Evolutionary conservation across 92 coral and sea anemone species (phyloP).

Genomic region (Virgularia gustaviana): DNA sequence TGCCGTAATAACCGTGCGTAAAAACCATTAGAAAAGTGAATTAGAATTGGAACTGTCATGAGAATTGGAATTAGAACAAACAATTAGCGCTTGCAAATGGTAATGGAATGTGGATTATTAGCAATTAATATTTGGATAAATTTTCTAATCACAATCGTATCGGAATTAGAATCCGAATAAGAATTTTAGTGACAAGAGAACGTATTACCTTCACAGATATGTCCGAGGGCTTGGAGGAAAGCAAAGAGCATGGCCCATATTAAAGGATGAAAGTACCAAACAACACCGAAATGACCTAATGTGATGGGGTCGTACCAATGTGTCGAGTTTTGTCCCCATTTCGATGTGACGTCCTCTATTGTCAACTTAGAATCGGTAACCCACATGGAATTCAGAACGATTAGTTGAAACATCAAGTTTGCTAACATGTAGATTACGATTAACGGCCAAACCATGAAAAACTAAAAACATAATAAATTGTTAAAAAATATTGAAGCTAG

Average conservation of each 20-base stretch:
- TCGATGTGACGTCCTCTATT: not conserved
- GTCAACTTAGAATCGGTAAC: not conserved
- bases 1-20: no score
- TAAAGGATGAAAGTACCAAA: slow-evolving; percentile 71
- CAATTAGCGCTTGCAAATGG: no score
- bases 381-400: slow-evolving; percentile 59
- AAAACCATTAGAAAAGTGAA: no score
- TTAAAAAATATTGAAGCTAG: not conserved
- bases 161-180: no score
- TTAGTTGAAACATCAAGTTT: slow-evolving; percentile 71
- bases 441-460: slow-evolving; percentile 70
- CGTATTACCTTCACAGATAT: slow-evolving; percentile 80
- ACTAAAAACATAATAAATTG: slow-evolving; percentile 32
- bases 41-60: not conserved
- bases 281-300: slow-evolving; percentile 36
- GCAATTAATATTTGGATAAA: no score
- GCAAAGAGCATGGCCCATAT: slow-evolving; percentile 56
- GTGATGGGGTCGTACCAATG: slow-evolving; percentile 36
- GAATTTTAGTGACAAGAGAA: no score
- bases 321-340: slow-evolving; percentile 58
- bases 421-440: slow-evolving; percentile 60
- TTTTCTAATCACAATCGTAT: no score
- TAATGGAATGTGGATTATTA: no score
- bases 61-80: not conserved
- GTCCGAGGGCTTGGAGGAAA: slow-evolving; percentile 62